Base-by-base conservation (phyloP, 2,113 vertebrate species). In the Notarius lentiginosus region DNA sequence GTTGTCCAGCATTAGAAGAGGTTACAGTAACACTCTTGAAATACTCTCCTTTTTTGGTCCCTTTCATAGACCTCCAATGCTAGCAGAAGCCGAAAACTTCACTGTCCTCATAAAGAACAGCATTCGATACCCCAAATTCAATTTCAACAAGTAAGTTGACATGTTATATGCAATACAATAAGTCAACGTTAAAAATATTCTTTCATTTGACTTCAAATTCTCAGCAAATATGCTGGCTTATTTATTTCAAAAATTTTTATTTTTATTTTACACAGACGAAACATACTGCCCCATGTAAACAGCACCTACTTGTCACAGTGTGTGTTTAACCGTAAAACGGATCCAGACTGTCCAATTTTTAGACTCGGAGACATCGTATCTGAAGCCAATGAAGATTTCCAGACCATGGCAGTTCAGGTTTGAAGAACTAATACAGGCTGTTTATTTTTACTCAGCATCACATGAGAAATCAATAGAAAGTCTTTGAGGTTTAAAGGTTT, bases 51-150 rank as follows among this genome's bases (percentile, higher is more conserved):
- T 24, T 56, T 77, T 27, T 7, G 58, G 7, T 58, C 5, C 85
- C 49, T 87, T 91, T 92, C 41, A 41, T 89, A 97, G 97, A 15
- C 96, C 96, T 65, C 94, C 96, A 0, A 93, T 97, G 84, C 91
- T 97, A 81, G 89, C 88, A 87, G 94, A 88, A 88, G 96, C 97
- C 30, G 96, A 96, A 90, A 96, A 97, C 91, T 97, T 97, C 87
- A 97, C 97, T 0, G 92, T 97, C 53, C 92, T 97, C 47, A 95
- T 97, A 77, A 97, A 97, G 94, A 97, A 97, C 93, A 96, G 93
- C 90, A 96, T 97, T 90, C 95, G 94, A 92, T 97, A 96, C 60
- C 96, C 95, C 47, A 97, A 97, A 87, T 97, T 97, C 92, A 95
- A 95, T 87, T 96, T 97, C 91, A 95, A 91, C 92, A 97, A 96